A percentile compares a stretch with the other conserved stretches of the same genome.
These are phyloP conservation scores for Kryphioiulus occultus DNA, from an alignment of 2,888 invertebrate genomes.

Conservation along the genomic window DNA sequence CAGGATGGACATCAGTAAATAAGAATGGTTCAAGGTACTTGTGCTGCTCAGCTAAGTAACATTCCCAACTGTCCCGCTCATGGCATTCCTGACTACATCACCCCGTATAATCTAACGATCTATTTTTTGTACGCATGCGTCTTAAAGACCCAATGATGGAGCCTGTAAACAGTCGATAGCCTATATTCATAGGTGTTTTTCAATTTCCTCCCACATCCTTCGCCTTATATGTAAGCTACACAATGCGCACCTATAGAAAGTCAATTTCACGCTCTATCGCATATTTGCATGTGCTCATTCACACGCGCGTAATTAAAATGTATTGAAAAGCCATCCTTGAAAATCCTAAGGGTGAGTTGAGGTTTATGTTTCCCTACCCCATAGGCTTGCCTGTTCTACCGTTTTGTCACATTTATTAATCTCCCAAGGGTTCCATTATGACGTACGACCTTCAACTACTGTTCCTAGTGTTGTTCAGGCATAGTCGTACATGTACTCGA, in stretches of 20 bases:
- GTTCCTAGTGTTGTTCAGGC: neutral
- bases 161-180: neutral
- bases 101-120: neutral
- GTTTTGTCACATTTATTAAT: neutral
- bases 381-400: neutral
- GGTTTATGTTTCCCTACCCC: neutral
- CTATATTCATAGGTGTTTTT: neutral
- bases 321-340: conserved; percentile 6
- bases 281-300: neutral
- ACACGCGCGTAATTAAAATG: neutral
- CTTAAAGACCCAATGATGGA: neutral
- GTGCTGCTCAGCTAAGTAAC: too few species aligned
- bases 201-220: neutral
- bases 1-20: too few species aligned
- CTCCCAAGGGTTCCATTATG: conserved; percentile 13
- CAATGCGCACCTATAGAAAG: neutral
- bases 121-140: neutral
- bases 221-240: neutral
- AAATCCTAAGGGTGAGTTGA: neutral
- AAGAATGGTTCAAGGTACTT: neutral
- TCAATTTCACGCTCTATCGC: neutral
- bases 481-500: neutral
- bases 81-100: neutral
- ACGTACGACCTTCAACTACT: neutral
- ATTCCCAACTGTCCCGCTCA: too few species aligned